Evolutionary conservation across 2,113 vertebrate genomes (phyloP), one percentile per base, ranked within the genome.

Genomic region (Bufo bufo): DNA sequence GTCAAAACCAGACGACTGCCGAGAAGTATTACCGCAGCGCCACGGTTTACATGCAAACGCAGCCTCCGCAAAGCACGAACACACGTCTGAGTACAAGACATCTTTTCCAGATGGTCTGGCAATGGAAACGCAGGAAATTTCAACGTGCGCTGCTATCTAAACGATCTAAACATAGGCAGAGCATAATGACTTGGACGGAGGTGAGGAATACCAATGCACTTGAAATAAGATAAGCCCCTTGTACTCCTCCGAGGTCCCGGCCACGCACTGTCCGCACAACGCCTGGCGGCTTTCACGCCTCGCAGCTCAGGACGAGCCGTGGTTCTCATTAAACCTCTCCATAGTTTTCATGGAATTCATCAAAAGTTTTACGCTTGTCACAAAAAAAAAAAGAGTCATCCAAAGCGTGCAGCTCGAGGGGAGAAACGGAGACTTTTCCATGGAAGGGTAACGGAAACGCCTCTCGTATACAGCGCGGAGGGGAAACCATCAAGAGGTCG

Each of bases 21-120:
- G 43, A 61, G 12, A 49, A 82, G 43, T 49, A 50, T 82, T 63
- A 47, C 58, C 16, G 33, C 54, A 47, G 45, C 17, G 47, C 20
- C 58, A 71, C 50, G 63, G 81, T n/a, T 65, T 47, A 45, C 81
- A 84, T 66, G 87, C 80, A 83, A 50, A 54, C 66, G 23, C 61
- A 50, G 56, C n/a, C 74, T 65, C 74, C 78, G 74, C 71, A 84
- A 54, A 77, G 58, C 81, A 84, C 69, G 77, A 63, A 77, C 63
- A 54, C 23, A 82, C 43, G 80, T 74, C 80, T 83, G 63, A 23
- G 69, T 69, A 45, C n/a, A 83, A 75, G 79, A 52, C 81, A 54
- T 77, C 17, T 88, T 84, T 66, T 84, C 87, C 87, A 88, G 87
- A 88, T 88, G 87, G 87, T 88, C 87, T 84, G 58, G 72, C 47